phyloP scores from a whole-genome alignment of 2,797 vertebrate genomes.

The Xerus rutilus region DNA sequence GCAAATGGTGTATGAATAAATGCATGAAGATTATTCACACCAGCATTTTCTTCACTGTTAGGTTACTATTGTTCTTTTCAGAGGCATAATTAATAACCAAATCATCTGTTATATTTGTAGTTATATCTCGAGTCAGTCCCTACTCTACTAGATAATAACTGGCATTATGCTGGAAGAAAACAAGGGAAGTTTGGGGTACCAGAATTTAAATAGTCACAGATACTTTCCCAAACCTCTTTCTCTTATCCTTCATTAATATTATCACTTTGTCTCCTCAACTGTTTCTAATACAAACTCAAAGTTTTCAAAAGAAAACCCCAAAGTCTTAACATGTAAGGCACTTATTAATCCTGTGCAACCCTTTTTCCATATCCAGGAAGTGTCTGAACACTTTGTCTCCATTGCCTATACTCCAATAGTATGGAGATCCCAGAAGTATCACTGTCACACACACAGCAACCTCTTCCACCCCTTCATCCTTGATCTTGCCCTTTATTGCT shows the following conservation, averaged over 20 bases:
- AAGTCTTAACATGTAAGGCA: background rate
- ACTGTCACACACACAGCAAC: too few relatives aligned
- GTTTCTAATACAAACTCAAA: background rate
- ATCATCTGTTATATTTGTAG: background rate
- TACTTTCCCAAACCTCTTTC: background rate
- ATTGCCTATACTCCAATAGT: background rate
- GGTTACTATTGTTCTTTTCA: background rate
- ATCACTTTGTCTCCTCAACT: background rate
- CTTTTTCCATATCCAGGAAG: background rate
- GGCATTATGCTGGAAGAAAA: slow-evolving; percentile 13
- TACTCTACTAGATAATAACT: background rate
- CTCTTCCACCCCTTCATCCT: background rate
- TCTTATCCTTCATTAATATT: background rate
- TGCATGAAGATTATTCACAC: slow-evolving; percentile 22
- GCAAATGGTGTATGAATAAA: background rate
- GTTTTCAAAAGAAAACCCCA: background rate
- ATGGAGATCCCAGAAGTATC: background rate
- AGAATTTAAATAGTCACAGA: background rate
- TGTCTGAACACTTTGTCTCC: background rate
- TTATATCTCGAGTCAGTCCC: background rate
- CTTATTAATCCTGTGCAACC: background rate
- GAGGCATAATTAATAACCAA: background rate
- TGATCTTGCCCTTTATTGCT: background rate
- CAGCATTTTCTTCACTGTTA: slow-evolving; percentile 24
- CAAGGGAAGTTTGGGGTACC: background rate